Evolutionary conservation across 30 jellyfish, hydroid and myxozoan species (phyloP), one percentile per base, ranked within the genome.

Genomic region (Rhopilema esculentum): DNA sequence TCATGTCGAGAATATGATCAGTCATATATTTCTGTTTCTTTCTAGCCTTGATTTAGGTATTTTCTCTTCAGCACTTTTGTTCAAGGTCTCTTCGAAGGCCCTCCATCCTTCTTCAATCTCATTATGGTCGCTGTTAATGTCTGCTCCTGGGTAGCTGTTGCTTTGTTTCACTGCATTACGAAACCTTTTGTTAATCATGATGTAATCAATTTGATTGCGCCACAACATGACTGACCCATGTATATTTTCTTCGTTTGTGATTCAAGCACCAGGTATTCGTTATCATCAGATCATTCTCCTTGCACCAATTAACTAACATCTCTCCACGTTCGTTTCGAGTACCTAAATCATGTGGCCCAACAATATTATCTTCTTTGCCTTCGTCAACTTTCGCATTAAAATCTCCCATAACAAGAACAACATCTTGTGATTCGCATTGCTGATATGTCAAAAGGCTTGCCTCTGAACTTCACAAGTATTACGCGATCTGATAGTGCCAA

Each of bases 121-220:
- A 26, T 76, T 76, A 0, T 50, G 76, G 78, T 76, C 87, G 27
- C 63, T 32, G 49, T 51, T 51, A 26, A 52, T 50, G 0, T 76
- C 87, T 32, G 87, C 87, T 76, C 87, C 87, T 48, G 87, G 87
- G 84, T 76, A 76, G 87, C 87, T 76, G 84, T 76, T 48, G 22
- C 0, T 32, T 51, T 76, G 77, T 76, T 76, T 76, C 21, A 76
- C 84, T 32, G 79, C 78, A 51, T 76, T 76, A 26, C 78, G 77
- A 76, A 49, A 33, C 49, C 40, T 27, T 51, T 76, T 48, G 79
- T 51, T 48, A 48, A 52, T 51, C 78, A 76, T 32, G 85, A 33
- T 76, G 87, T 76, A 76, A 51, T 76, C 77, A 21, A 76, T 32
- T 76, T 76, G 87, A 76, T 76, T 22, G n/a, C 87, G 84, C n/a